phyloP scores from a whole-genome alignment of 35 echinoderm and acorn worm genomes.

The Heliocidaris tuberculata region DNA sequence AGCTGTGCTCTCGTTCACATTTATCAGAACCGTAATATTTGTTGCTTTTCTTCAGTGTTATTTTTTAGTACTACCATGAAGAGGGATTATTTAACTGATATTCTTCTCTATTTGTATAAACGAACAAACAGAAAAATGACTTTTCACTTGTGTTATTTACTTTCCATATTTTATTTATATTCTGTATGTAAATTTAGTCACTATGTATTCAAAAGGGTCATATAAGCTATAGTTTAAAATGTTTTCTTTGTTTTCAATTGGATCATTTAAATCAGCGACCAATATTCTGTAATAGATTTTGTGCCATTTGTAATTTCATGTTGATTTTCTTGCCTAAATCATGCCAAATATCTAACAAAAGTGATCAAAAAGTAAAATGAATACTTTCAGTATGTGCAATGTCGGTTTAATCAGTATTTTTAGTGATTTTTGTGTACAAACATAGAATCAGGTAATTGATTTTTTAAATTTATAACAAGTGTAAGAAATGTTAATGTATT shows the following conservation, averaged over 20 bases:
- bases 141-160: no score
- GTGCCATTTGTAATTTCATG: background rate
- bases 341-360: background rate
- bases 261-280: background rate
- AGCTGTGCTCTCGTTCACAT: no score
- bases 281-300: background rate
- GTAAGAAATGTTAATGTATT: background rate
- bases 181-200: background rate
- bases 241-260: background rate
- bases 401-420: background rate
- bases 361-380: background rate
- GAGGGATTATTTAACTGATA: no score
- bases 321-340: constrained; percentile 5
- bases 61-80: no score
- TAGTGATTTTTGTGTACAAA: background rate
- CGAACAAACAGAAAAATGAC: no score
- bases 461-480: background rate
- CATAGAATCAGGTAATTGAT: background rate
- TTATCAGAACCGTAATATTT: no score
- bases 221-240: no score
- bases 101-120: no score
- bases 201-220: background rate
- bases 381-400: background rate
- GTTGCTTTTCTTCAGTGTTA: no score
- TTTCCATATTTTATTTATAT: no score